Evolutionary conservation across 1,140 invertebrate genomes (phyloP).

Genomic region (Luehdorfia chinensis): DNA sequence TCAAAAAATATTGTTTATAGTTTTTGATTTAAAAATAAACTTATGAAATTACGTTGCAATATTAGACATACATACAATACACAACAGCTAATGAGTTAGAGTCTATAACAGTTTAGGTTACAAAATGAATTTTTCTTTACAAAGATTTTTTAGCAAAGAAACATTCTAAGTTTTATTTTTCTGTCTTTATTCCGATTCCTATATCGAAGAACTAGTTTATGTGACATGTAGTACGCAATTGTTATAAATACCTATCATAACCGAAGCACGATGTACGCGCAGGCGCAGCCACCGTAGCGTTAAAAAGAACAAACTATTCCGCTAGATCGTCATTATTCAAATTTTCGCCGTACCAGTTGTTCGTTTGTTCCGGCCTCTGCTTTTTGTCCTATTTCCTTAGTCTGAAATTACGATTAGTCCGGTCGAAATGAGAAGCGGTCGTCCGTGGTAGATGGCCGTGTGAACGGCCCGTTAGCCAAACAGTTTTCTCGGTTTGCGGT

Average conservation of each 20-base stretch:
- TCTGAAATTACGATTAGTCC: slow-evolving; percentile 73
- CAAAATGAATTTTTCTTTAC: too few species aligned
- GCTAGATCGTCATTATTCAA: slow-evolving; percentile 73
- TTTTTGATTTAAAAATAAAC: too few species aligned
- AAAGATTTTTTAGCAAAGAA: too few species aligned
- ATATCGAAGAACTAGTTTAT: too few species aligned
- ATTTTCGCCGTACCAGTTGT: slow-evolving; percentile 72
- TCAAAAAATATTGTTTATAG: too few species aligned
- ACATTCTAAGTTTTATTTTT: too few species aligned
- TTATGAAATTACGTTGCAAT: too few species aligned
- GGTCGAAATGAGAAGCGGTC: slow-evolving; percentile 59
- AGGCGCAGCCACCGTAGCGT: slow-evolving; percentile 57
- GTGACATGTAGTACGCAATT: slow-evolving; percentile 19
- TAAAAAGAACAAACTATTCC: slow-evolving; percentile 57
- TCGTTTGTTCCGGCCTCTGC: slow-evolving; percentile 65
- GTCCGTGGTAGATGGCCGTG: slow-evolving; percentile 65
- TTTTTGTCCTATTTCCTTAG: slow-evolving; percentile 66
- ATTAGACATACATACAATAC: too few species aligned
- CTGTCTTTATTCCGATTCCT: too few species aligned
- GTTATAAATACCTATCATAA: slow-evolving; percentile 26
- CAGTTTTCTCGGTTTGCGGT: slow-evolving; percentile 37
- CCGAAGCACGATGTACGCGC: slow-evolving; percentile 20
- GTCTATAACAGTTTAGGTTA: too few species aligned
- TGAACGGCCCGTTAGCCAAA: slow-evolving; percentile 62
- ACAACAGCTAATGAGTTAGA: too few species aligned